Percentiles rank a stretch among this genome's conserved stretches.
These are phyloP conservation scores for Enteromius trimaculatus DNA, from an alignment of 2,797 vertebrate genomes.

Conservation along the genomic window DNA sequence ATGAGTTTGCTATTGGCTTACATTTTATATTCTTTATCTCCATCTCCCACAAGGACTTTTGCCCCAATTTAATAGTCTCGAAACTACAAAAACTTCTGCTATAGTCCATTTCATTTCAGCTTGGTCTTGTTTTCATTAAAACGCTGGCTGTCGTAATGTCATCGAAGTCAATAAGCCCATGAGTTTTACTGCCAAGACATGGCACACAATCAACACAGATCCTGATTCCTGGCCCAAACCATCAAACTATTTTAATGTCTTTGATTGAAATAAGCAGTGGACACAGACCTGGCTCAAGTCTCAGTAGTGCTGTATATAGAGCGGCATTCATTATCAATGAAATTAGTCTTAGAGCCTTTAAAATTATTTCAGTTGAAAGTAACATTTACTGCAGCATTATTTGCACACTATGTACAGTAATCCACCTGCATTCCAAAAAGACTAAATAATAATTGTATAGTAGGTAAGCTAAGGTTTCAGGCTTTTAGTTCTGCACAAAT, in stretches of 20 bases:
- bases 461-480: neutral
- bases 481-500: neutral
- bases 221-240: conserved; percentile 24
- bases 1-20: conserved; percentile 64
- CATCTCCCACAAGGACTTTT: conserved; percentile 42
- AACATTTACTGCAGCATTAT: neutral
- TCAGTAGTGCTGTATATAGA: neutral
- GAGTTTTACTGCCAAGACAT: conserved; percentile 45
- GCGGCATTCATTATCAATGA: neutral
- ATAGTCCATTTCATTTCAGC: conserved; percentile 60
- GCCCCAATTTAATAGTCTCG: conserved; percentile 73
- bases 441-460: neutral
- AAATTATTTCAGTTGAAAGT: neutral
- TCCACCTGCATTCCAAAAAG: neutral
- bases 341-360: conserved; percentile 14
- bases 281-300: neutral
- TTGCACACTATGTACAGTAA: neutral
- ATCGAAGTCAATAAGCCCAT: conserved; percentile 30
- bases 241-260: conserved; percentile 27
- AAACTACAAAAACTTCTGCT: conserved; percentile 78
- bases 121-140: conserved; percentile 50
- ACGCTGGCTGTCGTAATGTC: conserved; percentile 50
- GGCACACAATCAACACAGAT: conserved; percentile 33
- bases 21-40: conserved; percentile 46
- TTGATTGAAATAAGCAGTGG: conserved; percentile 22